Evolutionary conservation across 2,113 vertebrate genomes (phyloP), one percentile per base, ranked within the genome.

Genomic region (Pleuronectes platessa): DNA sequence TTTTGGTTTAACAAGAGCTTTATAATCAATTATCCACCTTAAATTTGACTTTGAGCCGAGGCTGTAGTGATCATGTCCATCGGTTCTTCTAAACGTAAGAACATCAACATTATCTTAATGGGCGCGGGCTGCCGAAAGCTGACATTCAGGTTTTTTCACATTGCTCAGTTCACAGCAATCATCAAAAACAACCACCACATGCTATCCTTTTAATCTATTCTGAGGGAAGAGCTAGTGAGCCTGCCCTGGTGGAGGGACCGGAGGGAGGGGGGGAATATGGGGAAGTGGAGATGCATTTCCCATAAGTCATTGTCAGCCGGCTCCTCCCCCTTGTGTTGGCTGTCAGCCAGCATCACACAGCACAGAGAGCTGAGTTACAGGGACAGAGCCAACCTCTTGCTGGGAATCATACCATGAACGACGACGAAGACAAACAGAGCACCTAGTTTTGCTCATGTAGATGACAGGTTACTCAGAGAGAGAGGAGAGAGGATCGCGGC

Each of bases 281-380:
- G 90, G 93, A 93, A 94, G 81, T 75, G 85, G 86, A 91, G 89
- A 90, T 91, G 88, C 84, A 88, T 93, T 95, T 95, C 94, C 94
- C 87, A 93, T 94, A 94, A 95, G 90, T 92, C 88, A 87, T 66
- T 68, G 63, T 85, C 61, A 72, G 76, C 79, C 82, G 90, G 87
- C 86, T 86, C 82, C 79, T 75, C 59, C 76, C 76, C 42, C 73
- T 23, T 1, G 17, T 6, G 42, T 67, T 93, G 92, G 88, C 90
- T 37, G 40, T 31, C 69, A 86, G 89, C 88, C 85, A 81, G 72
- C 76, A 84, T 72, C 61, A 70, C 75, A 45, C 65, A 56, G 76
- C 65, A 31, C 31, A 65, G 45, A 67, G 45, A 64, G 78, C 71
- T 17, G 65, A 61, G 80, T 15, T n/a, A 37, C 61, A 78, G 54